Base-by-base conservation (phyloP, 2,888 invertebrate genomes). In the Chrysina gloriosa region DNA sequence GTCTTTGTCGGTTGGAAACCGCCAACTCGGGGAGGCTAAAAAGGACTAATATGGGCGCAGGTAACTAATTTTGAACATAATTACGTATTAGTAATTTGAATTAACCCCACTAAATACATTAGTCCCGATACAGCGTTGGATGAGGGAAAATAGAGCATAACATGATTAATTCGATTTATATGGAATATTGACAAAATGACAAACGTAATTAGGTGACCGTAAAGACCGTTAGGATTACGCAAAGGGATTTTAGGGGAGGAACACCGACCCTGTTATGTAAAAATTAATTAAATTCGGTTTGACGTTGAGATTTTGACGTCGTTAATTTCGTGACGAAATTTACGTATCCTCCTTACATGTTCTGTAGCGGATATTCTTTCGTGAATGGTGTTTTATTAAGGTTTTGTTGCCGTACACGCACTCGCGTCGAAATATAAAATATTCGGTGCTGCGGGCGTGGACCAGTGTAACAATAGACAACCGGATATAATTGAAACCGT, bases 401-500 rank as follows among this genome's bases (percentile, higher is more conserved):
- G n/a, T n/a, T n/a, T n/a, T n/a, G n/a, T n/a, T n/a, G n/a, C n/a
- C n/a, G n/a, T n/a, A n/a, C n/a, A n/a, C n/a, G n/a, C n/a, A n/a
- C n/a, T n/a, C n/a, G n/a, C n/a, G n/a, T n/a, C n/a, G n/a, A n/a
- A n/a, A n/a, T n/a, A n/a, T n/a, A n/a, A n/a, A n/a, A n/a, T n/a
- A n/a, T n/a, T n/a, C n/a, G n/a, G n/a, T n/a, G n/a, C 5, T 36
- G n/a, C n/a, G 14, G 42, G 19, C 7, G 52, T 29, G 16, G 27
- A 31, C n/a, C 29, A 16, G 31, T 52, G 7, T 31, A 52, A 58
- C 58, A 58, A 42, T 58, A 42, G 42, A 25, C 16, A 11, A 23
- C 58, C 58, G 58, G 58, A 58, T 58, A 11, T 21, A 42, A 42
- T 42, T 25, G 58, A 58, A 58, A 14, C 42, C 58, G 27, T 58